Percentiles rank a stretch among this genome's conserved stretches.
Conservation (phyloP, 2,888 invertebrate species). For the Nomada hirtipes region DNA sequence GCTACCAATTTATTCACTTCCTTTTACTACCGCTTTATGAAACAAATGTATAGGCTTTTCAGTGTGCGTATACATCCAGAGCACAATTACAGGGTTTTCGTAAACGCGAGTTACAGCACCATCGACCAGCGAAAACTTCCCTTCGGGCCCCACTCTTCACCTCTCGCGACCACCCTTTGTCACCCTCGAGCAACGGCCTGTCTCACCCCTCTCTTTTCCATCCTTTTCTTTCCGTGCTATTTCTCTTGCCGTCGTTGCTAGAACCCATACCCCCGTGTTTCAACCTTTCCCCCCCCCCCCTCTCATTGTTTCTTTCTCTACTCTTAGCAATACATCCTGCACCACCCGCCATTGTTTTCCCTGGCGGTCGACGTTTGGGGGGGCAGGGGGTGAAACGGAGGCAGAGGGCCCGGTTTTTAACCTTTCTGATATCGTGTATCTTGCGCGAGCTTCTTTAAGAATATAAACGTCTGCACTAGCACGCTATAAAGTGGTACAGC, state of each 20-base stretch:
- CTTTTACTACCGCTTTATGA: neutral
- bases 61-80: neutral
- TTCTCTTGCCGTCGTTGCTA: conserved; percentile 20
- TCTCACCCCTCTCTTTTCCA: conserved; percentile 25
- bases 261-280: conserved; percentile 2
- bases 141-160: conserved; percentile 28
- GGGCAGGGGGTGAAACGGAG: neutral
- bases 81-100: conserved; percentile 2
- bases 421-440: conserved; percentile 14
- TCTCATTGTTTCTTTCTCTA: conserved; percentile 37
- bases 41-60: neutral
- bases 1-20: neutral
- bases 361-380: conserved; percentile 25
- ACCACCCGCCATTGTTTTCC: conserved; percentile 56
- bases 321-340: conserved; percentile 49
- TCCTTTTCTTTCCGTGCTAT: conserved; percentile 24
- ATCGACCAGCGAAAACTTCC: conserved; percentile 51
- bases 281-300: neutral
- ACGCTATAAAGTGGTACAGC: no score
- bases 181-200: conserved; percentile 49
- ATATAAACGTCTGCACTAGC: neutral
- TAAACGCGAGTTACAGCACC: conserved; percentile 25
- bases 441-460: neutral
- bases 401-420: conserved; percentile 22
- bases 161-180: conserved; percentile 48